phyloP scores from a whole-genome alignment of 1,140 invertebrate genomes.

The Aphelinus certus region DNA sequence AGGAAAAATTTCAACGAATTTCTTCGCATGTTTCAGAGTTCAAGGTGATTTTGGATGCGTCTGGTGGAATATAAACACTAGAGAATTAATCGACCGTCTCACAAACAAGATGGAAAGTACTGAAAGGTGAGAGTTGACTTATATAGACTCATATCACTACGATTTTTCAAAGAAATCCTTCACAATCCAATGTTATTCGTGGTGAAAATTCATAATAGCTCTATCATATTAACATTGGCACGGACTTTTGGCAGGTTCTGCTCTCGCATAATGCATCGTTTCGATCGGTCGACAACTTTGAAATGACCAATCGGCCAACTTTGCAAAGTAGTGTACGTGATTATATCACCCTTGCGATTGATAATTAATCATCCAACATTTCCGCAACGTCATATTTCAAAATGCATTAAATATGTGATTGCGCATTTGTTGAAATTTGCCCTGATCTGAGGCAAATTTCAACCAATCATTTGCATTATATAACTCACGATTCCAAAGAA shows the following conservation, averaged over 20 bases:
- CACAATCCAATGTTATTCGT: too few relatives aligned
- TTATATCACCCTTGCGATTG: too few relatives aligned
- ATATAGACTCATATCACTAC: neutral
- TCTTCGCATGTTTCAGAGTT: constrained; percentile 39
- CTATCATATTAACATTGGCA: too few relatives aligned
- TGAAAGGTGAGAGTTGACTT: constrained; percentile 44
- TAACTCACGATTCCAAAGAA: neutral
- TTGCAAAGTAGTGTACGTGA: too few relatives aligned
- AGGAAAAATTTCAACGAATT: neutral
- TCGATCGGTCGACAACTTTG: too few relatives aligned
- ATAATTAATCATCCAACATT: too few relatives aligned
- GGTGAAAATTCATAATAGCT: too few relatives aligned
- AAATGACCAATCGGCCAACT: too few relatives aligned
- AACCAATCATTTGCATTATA: constrained; percentile 8
- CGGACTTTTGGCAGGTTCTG: too few relatives aligned
- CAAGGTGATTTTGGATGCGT: constrained; percentile 48
- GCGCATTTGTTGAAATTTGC: neutral
- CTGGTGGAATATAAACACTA: neutral
- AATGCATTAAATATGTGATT: too few relatives aligned
- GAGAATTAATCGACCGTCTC: constrained; percentile 8
- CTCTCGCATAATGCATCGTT: too few relatives aligned
- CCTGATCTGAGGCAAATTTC: constrained; percentile 1
- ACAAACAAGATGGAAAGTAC: constrained; percentile 49
- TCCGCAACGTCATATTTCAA: too few relatives aligned
- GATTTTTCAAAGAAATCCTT: neutral